Base-by-base conservation (phyloP, 2,888 invertebrate species). In the Lumbricus terrestris region DNA sequence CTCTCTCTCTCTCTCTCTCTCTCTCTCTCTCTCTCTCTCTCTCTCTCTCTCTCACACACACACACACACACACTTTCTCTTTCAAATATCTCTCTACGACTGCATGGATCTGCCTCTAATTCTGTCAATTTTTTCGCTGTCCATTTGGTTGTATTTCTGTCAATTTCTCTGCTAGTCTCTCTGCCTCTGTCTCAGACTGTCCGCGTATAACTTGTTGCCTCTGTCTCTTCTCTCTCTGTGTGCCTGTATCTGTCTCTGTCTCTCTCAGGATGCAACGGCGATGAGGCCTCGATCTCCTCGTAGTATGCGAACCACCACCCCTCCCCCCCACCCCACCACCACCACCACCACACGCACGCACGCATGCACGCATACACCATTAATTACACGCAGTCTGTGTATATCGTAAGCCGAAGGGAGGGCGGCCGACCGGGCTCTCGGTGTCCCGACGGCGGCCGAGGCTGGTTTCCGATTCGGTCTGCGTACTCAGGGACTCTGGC, bases 1-100 rank as follows among this genome's bases (percentile, higher is more conserved):
- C 83, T 35, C 89, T 34, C 83, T 83, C 89, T 89, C 89, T 83
- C 89, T 82, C 37, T 83, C 29, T 83, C 38, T 88, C 42, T 88
- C 33, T 88, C 82, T 29, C 6, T 8, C 11, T n/a, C 82, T 13
- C 82, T 8, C 82, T 82, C 33, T 13, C 6, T 82, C 82, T 6
- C 33, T 82, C 82, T 82, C 82, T 82, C 16, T 82, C 29, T 82
- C 82, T 83, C 1, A 3, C 83, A 11, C 83, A 3, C 13, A 3
- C 11, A 2, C 11, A n/a, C 15, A n/a, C 11, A n/a, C 1, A 13
- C 82, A 13, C 33, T 82, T 16, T 83, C 4, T 83, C 83, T 16
- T 33, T 83, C 15, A n/a, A n/a, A n/a, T n/a, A n/a, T 83, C 34
- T 83, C 15, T 83, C 33, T 1, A n/a, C n/a, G 29, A 5, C 82